These are phyloP conservation scores for Coregonus clupeaformis DNA, from an alignment of 2,113 vertebrate species.

Conservation along the genomic window DNA sequence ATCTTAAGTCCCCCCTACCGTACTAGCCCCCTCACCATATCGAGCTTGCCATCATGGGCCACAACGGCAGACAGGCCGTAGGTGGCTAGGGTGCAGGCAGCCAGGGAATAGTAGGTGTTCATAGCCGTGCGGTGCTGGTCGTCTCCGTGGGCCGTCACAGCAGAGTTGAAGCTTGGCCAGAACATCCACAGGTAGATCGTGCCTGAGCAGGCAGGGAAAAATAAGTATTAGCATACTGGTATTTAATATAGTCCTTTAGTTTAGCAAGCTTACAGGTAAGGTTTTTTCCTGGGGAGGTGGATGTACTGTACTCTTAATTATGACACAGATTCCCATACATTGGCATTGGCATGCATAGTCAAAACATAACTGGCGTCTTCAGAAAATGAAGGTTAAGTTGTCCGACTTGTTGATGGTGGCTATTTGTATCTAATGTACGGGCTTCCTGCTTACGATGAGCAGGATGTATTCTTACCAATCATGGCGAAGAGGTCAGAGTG, in stretches of 20 bases:
- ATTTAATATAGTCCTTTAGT: too few species aligned
- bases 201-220: conserved; percentile 64
- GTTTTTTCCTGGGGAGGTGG: background rate
- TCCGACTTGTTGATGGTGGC: background rate
- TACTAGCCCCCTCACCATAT: conserved; percentile 75
- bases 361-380: background rate
- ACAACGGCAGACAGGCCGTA: conserved; percentile 79
- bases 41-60: conserved; percentile 69
- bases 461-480: conserved; percentile 75
- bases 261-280: too few species aligned
- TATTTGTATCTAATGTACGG: background rate
- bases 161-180: conserved; percentile 93
- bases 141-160: conserved; percentile 61
- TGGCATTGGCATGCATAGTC: background rate
- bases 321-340: background rate
- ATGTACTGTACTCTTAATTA: background rate
- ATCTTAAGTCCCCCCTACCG: background rate
- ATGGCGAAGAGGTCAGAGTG: conserved; percentile 84
- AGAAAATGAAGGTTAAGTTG: background rate
- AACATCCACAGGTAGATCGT: conserved; percentile 94
- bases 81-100: conserved; percentile 79
- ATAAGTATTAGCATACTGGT: too few species aligned
- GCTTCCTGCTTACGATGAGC: background rate
- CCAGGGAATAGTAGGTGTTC: conserved; percentile 90
- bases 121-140: conserved; percentile 82